Evolutionary conservation across 2,888 invertebrate genomes (phyloP).

Genomic region (Aproaerema taeniolella): DNA sequence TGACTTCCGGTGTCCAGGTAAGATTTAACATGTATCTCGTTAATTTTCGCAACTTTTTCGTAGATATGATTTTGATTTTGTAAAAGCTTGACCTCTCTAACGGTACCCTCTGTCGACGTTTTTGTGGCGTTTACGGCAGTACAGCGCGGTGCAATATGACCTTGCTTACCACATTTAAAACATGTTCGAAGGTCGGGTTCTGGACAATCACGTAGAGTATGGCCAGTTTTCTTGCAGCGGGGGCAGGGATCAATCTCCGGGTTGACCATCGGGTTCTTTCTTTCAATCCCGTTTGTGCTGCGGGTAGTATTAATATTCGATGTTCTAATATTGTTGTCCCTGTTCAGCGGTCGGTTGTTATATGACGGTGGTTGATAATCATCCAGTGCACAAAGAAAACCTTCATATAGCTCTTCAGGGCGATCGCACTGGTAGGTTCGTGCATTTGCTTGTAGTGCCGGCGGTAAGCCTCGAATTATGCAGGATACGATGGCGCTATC

Average conservation of each 20-base stretch:
- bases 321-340: not conserved
- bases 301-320: too few species aligned
- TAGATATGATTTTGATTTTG: conserved; percentile 19
- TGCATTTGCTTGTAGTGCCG: conserved; percentile 23
- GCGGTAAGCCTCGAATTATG: conserved; percentile 25
- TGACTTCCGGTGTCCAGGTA: conserved; percentile 4
- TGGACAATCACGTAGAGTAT: conserved; percentile 14
- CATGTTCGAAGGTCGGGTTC: conserved; percentile 19
- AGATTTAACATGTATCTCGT: conserved; percentile 13
- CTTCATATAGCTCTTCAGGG: conserved; percentile 25
- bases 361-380: conserved; percentile 21
- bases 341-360: conserved; percentile 10
- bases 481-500: conserved; percentile 22
- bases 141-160: conserved; percentile 20
- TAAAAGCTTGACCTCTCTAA: conserved; percentile 6
- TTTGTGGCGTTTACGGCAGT: not conserved
- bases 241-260: conserved; percentile 15
- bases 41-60: conserved; percentile 14
- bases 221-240: conserved; percentile 21
- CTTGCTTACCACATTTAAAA: conserved; percentile 20
- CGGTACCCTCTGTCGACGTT: not conserved
- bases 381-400: conserved; percentile 23
- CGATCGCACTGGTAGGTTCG: conserved; percentile 24
- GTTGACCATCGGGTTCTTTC: not conserved
- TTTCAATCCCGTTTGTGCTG: not conserved